phyloP scores from a whole-genome alignment of 2,797 vertebrate species.

The Diplodus sargus region DNA sequence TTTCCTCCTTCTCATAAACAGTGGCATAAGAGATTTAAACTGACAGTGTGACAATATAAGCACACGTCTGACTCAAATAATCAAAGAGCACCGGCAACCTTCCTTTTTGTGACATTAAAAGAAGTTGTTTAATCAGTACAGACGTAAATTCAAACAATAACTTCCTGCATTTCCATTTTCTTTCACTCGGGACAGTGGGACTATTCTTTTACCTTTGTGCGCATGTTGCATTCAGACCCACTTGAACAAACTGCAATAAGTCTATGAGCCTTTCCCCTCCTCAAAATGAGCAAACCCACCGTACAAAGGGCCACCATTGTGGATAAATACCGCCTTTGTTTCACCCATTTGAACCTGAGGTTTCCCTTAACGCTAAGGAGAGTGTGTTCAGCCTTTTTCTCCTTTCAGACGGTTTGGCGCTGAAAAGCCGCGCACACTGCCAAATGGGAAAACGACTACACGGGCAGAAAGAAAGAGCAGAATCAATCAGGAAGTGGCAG shows the following conservation, averaged over 20 bases:
- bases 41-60: constrained; percentile 6
- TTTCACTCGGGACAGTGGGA: constrained; percentile 38
- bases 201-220: constrained; percentile 48
- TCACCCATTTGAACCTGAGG: constrained; percentile 74
- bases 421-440: constrained; percentile 62
- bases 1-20: neutral
- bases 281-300: constrained; percentile 76
- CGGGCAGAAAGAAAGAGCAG: constrained; percentile 75
- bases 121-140: constrained; percentile 23
- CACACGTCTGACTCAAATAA: neutral
- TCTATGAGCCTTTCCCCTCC: constrained; percentile 68
- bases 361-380: constrained; percentile 65
- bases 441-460: constrained; percentile 79
- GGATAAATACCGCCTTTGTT: constrained; percentile 77
- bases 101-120: constrained; percentile 11
- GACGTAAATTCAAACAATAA: constrained; percentile 20
- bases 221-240: constrained; percentile 57
- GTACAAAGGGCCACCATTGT: constrained; percentile 70
- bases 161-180: constrained; percentile 35
- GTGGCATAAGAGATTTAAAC: neutral
- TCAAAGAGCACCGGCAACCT: neutral
- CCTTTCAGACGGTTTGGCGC: constrained; percentile 70
- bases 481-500: constrained; percentile 85
- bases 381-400: constrained; percentile 70
- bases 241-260: constrained; percentile 70